Conservation (phyloP, 2,797 vertebrate genomes). For the Rhinatrema bivittatum region DNA sequence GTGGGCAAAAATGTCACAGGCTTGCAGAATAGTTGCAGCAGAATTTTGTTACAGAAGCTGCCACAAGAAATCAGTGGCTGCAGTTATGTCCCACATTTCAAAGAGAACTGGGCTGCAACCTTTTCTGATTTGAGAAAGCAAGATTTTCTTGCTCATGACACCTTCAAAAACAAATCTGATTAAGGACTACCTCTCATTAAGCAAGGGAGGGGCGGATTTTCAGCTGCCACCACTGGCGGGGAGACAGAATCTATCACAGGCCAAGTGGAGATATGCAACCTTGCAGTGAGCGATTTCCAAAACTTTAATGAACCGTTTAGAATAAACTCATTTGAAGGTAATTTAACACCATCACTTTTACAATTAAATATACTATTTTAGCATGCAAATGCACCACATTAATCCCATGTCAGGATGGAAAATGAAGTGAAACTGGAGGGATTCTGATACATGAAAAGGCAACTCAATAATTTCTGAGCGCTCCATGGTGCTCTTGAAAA, state of each 20-base stretch:
- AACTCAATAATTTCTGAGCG: constrained; percentile 51
- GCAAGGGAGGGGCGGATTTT: constrained; percentile 19
- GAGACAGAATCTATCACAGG: constrained; percentile 42
- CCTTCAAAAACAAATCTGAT: constrained; percentile 3
- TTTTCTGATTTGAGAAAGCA: too few species aligned
- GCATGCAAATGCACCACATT: constrained; percentile 50
- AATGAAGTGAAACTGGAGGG: constrained; percentile 48
- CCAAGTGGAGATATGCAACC: constrained; percentile 25
- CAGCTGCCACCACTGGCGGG: constrained; percentile 6
- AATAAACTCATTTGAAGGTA: constrained; percentile 63
- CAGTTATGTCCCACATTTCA: too few species aligned
- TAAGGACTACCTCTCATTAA: too few species aligned
- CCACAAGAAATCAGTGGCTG: too few species aligned
- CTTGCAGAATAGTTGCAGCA: too few species aligned
- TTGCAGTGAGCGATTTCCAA: constrained; percentile 45
- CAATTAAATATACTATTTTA: constrained; percentile 59
- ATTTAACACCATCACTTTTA: constrained; percentile 54
- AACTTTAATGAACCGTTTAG: constrained; percentile 56
- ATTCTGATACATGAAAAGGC: constrained; percentile 49
- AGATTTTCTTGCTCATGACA: constrained; percentile 23
- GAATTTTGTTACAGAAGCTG: too few species aligned
- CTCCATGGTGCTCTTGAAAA: constrained; percentile 40
- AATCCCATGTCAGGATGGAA: constrained; percentile 49
- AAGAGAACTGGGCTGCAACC: too few species aligned
- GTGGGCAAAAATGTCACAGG: too few species aligned